Evolutionary conservation across 2,797 vertebrate species (phyloP), one percentile per base, ranked within the genome.

Genomic region (Pachyuromys duprasi): DNA sequence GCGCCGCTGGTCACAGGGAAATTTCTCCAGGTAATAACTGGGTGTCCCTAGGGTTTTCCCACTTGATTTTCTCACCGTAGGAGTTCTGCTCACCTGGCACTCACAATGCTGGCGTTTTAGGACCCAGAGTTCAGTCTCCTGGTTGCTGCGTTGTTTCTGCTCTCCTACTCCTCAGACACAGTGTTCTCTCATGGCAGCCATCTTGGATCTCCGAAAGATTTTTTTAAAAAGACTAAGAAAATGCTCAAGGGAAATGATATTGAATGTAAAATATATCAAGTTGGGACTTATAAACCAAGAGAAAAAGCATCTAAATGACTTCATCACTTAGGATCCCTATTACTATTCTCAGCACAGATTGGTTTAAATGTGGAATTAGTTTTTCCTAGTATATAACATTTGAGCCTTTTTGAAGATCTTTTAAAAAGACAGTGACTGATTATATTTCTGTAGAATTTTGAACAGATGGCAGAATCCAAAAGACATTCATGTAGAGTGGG

Each of bases 371-470:
- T 22, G 53, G 11, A 39, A 45, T 80, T 69, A 82, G 31, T 2
- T 78, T 93, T 80, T 28, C 5, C 4, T 75, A 67, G 12, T 90
- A 63, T 57, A 70, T 80, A 3, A 83, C 86, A 93, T 88, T 67
- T 20, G 93, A 70, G 15, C 24, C 33, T 76, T 76, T 67, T 94
- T n/a, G 33, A 55, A 65, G 24, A 70, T 72, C 87, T 78, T 33
- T 76, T 76, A 28, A n/a, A 72, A 49, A 67, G 24, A 88, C 33
- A 33, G 75, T 42, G 2, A 65, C 65, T 57, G 65, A 31, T 24
- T 76, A 90, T 31, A 76, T 87, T 84, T 72, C 12, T 83, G 57
- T 18, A 62, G 5, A 95, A 83, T 89, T 95, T 93, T 55, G 86
- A 93, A 95, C 20, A 69, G 24, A 84, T 33, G 57, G 24, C 42